Conservation (phyloP, 2,113 vertebrate species). For the Myodes glareolus region DNA sequence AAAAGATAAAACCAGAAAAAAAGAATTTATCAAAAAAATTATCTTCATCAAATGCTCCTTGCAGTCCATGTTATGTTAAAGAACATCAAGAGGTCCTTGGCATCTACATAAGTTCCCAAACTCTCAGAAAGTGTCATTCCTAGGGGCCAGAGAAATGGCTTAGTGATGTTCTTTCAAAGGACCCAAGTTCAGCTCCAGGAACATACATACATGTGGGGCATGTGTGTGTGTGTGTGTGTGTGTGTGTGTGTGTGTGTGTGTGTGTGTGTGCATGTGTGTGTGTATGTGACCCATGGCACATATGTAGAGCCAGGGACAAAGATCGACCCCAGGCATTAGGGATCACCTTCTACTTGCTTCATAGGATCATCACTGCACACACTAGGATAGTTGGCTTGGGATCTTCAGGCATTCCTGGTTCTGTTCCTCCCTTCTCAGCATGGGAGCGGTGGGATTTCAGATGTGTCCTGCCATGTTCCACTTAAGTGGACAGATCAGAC, state of each 20-base stretch:
- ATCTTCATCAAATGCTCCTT: not conserved
- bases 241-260: not conserved
- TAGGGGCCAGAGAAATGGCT: not conserved
- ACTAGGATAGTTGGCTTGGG: not conserved
- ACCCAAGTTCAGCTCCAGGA: not conserved
- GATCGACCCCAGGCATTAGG: not conserved
- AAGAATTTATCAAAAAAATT: not conserved
- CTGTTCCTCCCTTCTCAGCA: too few species aligned
- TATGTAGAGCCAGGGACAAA: not conserved
- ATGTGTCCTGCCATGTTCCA: not conserved
- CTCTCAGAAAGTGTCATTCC: not conserved
- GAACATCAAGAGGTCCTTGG: not conserved
- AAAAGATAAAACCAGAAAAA: too few species aligned
- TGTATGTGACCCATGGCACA: not conserved
- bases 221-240: not conserved
- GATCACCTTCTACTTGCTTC: not conserved
- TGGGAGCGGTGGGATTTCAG: not conserved
- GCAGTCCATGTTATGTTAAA: not conserved
- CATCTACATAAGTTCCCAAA: not conserved
- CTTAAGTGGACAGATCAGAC: not conserved
- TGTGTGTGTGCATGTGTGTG: not conserved
- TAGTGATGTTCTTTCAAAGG: not conserved
- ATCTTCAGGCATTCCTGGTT: not conserved
- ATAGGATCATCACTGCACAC: not conserved
- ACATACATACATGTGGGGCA: not conserved